Percentiles rank a stretch among this genome's conserved stretches.
Evolutionary conservation across 2,888 invertebrate species (phyloP).

Genomic region (Patella depressa): DNA sequence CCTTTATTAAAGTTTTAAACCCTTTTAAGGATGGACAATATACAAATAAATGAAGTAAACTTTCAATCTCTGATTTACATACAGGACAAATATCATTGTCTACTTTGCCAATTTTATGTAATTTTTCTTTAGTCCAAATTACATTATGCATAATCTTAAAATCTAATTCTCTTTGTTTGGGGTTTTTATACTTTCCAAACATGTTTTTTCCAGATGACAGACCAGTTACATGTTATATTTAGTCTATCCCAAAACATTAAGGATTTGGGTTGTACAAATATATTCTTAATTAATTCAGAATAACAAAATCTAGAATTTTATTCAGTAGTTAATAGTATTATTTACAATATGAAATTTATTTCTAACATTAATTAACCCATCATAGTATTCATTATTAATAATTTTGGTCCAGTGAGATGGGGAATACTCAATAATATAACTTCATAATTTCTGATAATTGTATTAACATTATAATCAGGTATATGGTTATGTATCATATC

Average conservation of each 20-base stretch:
- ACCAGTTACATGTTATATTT: background rate
- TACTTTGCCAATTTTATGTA: background rate
- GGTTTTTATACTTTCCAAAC: background rate
- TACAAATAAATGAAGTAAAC: background rate
- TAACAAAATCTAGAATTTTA: background rate
- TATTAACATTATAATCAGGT: background rate
- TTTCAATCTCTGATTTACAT: background rate
- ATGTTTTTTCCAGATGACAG: background rate
- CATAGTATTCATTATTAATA: too few relatives aligned
- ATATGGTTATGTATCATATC: background rate
- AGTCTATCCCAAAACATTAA: background rate
- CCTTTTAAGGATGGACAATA: background rate
- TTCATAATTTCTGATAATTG: background rate
- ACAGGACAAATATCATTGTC: background rate
- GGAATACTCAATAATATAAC: too few relatives aligned
- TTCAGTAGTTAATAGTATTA: too few relatives aligned
- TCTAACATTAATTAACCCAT: too few relatives aligned
- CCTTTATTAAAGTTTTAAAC: background rate
- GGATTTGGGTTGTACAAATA: background rate
- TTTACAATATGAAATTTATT: too few relatives aligned
- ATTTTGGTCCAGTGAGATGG: too few relatives aligned
- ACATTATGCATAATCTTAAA: constrained; percentile 1
- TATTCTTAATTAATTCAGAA: background rate
- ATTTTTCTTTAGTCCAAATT: background rate
- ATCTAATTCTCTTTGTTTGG: background rate